Conservation (phyloP, 2,888 invertebrate species). For the Melinopterus prodromus region DNA sequence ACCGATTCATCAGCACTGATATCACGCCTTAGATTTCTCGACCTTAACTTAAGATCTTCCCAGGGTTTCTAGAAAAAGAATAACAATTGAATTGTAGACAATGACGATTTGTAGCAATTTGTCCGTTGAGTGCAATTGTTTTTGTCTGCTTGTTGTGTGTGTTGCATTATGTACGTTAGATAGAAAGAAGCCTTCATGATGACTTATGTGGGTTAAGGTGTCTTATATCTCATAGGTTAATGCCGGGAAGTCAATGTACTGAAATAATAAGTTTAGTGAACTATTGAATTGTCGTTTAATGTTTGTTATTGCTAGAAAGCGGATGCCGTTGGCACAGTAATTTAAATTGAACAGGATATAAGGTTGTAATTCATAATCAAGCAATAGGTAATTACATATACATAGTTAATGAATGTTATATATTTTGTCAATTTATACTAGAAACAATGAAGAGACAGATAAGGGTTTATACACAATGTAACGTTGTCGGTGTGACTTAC, state of each 20-base stretch:
- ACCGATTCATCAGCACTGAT: not conserved
- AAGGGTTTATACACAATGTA: too few relatives aligned
- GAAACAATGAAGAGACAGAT: too few relatives aligned
- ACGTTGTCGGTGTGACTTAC: too few relatives aligned
- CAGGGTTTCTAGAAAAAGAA: not conserved
- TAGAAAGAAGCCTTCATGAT: not conserved
- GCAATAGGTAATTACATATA: not conserved
- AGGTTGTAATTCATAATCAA: not conserved
- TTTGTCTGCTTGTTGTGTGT: not conserved
- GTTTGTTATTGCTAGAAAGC: not conserved
- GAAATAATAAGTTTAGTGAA: not conserved
- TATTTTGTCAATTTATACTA: too few relatives aligned
- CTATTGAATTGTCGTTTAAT: not conserved
- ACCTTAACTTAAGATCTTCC: not conserved
- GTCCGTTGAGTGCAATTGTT: not conserved
- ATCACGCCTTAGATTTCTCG: not conserved
- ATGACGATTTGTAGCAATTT: not conserved
- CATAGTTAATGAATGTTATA: too few relatives aligned
- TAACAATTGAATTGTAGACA: not conserved
- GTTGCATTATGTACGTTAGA: not conserved
- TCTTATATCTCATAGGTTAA: not conserved
- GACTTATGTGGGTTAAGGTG: not conserved
- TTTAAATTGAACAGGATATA: not conserved
- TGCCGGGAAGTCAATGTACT: not conserved
- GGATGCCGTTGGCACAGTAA: not conserved